These are phyloP conservation scores for Drosophila pruinosa DNA, from an alignment of 1,140 invertebrate genomes.

Conservation along the genomic window DNA sequence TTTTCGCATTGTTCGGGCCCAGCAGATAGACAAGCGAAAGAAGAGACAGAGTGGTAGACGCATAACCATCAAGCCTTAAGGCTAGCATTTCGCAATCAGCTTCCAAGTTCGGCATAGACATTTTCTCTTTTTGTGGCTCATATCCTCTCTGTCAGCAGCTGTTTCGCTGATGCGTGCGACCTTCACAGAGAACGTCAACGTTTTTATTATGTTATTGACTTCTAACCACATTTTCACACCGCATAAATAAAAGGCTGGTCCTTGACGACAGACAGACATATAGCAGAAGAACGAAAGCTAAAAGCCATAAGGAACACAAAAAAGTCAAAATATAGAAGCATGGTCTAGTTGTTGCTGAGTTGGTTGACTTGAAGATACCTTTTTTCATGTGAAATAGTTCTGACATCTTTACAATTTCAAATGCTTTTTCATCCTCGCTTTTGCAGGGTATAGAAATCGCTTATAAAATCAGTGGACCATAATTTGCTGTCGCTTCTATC, in stretches of 20 bases:
- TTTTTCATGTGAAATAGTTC: background rate
- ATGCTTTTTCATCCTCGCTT: background rate
- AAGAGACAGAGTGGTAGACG: background rate
- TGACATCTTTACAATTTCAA: background rate
- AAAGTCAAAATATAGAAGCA: too few species aligned
- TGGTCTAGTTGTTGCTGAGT: background rate
- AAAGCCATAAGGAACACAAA: background rate
- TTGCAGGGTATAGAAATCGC: constrained; percentile 21
- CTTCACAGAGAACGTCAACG: constrained; percentile 52
- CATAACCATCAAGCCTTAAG: background rate
- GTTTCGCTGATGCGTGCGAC: constrained; percentile 38
- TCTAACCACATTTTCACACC: constrained; percentile 78
- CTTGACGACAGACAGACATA: constrained; percentile 49
- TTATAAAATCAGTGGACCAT: constrained; percentile 65
- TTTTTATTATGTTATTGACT: constrained; percentile 80
- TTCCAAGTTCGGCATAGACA: background rate
- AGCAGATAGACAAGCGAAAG: background rate
- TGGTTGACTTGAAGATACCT: background rate
- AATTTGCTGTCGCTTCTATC: constrained; percentile 60
- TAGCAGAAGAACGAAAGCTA: background rate
- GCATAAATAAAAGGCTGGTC: constrained; percentile 44
- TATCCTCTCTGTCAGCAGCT: constrained; percentile 17
- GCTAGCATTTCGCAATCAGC: background rate
- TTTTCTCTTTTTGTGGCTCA: background rate
- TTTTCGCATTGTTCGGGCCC: constrained; percentile 48